Base-by-base conservation (phyloP, 2,797 vertebrate species). In the Pipistrellus pygmaeus region DNA sequence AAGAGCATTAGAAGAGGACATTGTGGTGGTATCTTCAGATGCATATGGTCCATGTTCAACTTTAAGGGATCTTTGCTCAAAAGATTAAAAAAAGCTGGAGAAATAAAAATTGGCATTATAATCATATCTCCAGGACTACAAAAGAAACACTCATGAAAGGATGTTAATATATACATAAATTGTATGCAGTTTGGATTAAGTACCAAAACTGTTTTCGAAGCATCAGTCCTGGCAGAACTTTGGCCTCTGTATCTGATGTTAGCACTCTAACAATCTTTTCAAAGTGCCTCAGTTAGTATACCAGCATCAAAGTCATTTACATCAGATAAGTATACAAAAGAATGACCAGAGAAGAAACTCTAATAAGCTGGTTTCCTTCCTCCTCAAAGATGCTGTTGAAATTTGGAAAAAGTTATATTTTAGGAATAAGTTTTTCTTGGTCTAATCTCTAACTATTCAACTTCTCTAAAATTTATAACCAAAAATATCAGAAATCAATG, bases 391-490 rank as follows among this genome's bases (percentile, higher is more conserved):
- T 73, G 78, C 46, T 93, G 18, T 32, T 73, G 9, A 92, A 95
- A 89, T 20, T 32, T 85, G 57, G 64, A 91, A 20, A 91, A 89
- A 84, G 25, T 57, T 95, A 83, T 80, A 91, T 93, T 90, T 90
- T 84, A 93, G 80, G 9, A 96, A 68, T 89, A 69, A 46, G 71
- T 41, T 85, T 93, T 96, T 75, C n/a, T 64, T 93, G 55, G 72
- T 55, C 21, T 96, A 95, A 71, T 15, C 6, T 86, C 57, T 93
- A 80, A 51, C n/a, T 88, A 41, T 85, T 91, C 48, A 92, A 90
- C 14, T 84, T 85, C 60, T 66, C 30, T 90, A 84, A 96, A 81
- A 90, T 83, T 91, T 95, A 46, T 86, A 75, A 87, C 78, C 23
- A 87, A 77, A 87, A 64, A 64, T 81, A 60, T 90, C 8, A 91